phyloP scores from a whole-genome alignment of 2,888 invertebrate genomes.

The Liopterus haemorrhoidalis region DNA sequence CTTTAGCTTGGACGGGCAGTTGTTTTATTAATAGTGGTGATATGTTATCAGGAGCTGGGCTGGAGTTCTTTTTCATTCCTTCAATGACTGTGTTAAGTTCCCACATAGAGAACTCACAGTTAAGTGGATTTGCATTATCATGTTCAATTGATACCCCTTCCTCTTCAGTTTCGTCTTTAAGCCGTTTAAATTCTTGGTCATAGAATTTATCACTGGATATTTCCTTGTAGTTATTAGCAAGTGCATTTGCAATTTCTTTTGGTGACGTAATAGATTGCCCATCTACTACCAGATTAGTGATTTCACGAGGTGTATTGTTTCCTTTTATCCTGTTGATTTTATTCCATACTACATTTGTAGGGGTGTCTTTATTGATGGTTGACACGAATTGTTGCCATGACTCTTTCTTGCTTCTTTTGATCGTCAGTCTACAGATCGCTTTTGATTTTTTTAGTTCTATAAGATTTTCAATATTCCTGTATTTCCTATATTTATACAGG shows the following conservation, averaged over 20 bases:
- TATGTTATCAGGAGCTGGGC: slow-evolving; percentile 2
- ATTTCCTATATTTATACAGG: slow-evolving; percentile 3
- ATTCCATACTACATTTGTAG: slow-evolving; percentile 1
- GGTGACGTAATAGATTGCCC: background rate
- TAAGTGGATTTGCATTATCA: slow-evolving; percentile 3
- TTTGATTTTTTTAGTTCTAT: background rate
- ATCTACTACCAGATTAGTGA: too few relatives aligned
- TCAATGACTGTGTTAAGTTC: too few relatives aligned
- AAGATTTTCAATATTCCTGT: slow-evolving; percentile 1
- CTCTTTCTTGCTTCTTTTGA: background rate
- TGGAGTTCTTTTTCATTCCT: slow-evolving; percentile 1
- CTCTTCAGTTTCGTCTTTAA: background rate
- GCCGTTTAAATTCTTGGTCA: background rate
- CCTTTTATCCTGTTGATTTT: background rate
- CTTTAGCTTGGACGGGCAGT: background rate
- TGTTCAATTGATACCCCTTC: slow-evolving; percentile 5
- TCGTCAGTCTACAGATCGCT: background rate
- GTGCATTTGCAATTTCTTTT: background rate
- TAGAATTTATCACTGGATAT: slow-evolving; percentile 1
- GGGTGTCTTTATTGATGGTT: slow-evolving; percentile 1
- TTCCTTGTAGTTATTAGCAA: background rate
- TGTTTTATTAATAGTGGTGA: slow-evolving; percentile 3
- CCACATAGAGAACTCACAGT: background rate
- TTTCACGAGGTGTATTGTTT: too few relatives aligned
- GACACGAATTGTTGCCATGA: slow-evolving; percentile 3